A percentile compares a stretch with the other conserved stretches of the same genome.
phyloP scores from a whole-genome alignment of 2,888 invertebrate genomes.

The Eupithecia subfuscata region DNA sequence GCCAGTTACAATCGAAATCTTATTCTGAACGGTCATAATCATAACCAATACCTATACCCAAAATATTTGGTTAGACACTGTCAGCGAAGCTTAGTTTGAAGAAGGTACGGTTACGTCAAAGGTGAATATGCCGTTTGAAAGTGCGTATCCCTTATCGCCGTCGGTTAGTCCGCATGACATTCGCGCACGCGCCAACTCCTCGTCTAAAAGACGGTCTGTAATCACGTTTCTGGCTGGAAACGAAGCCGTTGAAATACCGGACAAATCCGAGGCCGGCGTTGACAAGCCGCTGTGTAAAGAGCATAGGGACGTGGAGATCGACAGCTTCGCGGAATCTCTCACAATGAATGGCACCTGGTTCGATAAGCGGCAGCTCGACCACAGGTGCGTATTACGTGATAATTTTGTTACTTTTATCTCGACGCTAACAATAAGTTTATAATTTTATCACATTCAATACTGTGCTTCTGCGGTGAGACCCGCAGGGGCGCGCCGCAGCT shows the following conservation, averaged over 20 bases:
- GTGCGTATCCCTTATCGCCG: slow-evolving; percentile 81
- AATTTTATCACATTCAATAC: background rate
- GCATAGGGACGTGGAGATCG: slow-evolving; percentile 80
- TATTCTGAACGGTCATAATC: slow-evolving; percentile 40
- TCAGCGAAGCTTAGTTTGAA: background rate
- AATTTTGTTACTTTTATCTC: background rate
- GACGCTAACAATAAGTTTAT: background rate
- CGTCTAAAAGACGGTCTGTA: slow-evolving; percentile 69
- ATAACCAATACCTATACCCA: slow-evolving; percentile 4
- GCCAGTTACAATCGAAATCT: slow-evolving; percentile 53
- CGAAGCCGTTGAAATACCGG: slow-evolving; percentile 76
- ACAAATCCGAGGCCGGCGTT: slow-evolving; percentile 72
- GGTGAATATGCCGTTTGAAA: slow-evolving; percentile 84
- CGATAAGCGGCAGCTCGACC: slow-evolving; percentile 83
- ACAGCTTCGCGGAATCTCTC: slow-evolving; percentile 83
- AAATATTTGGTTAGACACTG: background rate
- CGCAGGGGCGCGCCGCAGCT: background rate
- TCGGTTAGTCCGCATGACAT: slow-evolving; percentile 79
- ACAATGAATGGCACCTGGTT: slow-evolving; percentile 80
- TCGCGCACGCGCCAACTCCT: slow-evolving; percentile 84
- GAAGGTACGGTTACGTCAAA: slow-evolving; percentile 1
- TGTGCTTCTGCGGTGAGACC: background rate
- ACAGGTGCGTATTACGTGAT: slow-evolving; percentile 77
- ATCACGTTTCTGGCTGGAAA: slow-evolving; percentile 72
- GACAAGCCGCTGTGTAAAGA: slow-evolving; percentile 71